A percentile compares a stretch with the other conserved stretches of the same genome.
These are phyloP conservation scores for Schrankia costaestrigalis DNA, from an alignment of 2,888 invertebrate species.

Conservation along the genomic window DNA sequence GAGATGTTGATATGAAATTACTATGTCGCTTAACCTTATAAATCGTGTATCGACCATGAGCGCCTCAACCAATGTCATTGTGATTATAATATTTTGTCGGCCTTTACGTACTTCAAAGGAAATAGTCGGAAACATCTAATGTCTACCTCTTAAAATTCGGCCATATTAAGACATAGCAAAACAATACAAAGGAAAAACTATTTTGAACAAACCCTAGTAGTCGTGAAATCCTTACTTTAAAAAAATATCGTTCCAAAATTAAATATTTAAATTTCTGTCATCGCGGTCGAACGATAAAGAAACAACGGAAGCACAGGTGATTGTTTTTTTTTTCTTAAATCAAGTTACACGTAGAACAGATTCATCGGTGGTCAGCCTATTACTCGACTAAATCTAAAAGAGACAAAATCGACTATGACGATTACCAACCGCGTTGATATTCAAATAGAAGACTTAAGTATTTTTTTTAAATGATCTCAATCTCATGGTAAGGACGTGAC, in stretches of 20 bases:
- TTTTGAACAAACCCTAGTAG: conserved; percentile 24
- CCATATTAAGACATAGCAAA: conserved; percentile 17
- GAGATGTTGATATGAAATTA: no score
- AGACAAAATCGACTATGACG: conserved; percentile 26
- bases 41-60: no score
- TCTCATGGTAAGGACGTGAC: conserved; percentile 58
- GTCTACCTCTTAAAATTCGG: conserved; percentile 20
- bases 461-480: conserved; percentile 40
- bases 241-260: conserved; percentile 40
- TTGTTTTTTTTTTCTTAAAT: conserved; percentile 39
- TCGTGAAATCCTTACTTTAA: conserved; percentile 35
- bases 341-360: conserved; percentile 43
- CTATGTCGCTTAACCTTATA: no score
- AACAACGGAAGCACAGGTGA: conserved; percentile 55
- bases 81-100: conserved; percentile 1
- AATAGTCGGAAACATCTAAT: conserved; percentile 7
- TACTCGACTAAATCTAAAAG: conserved; percentile 35
- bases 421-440: conserved; percentile 17
- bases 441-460: conserved; percentile 32
- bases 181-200: conserved; percentile 20
- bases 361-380: conserved; percentile 44
- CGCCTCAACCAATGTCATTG: no score
- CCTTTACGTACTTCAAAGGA: conserved; percentile 5
- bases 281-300: conserved; percentile 45
- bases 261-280: conserved; percentile 44